Evolutionary conservation across 2,113 vertebrate genomes (phyloP).

Genomic region (Penelope pileata): DNA sequence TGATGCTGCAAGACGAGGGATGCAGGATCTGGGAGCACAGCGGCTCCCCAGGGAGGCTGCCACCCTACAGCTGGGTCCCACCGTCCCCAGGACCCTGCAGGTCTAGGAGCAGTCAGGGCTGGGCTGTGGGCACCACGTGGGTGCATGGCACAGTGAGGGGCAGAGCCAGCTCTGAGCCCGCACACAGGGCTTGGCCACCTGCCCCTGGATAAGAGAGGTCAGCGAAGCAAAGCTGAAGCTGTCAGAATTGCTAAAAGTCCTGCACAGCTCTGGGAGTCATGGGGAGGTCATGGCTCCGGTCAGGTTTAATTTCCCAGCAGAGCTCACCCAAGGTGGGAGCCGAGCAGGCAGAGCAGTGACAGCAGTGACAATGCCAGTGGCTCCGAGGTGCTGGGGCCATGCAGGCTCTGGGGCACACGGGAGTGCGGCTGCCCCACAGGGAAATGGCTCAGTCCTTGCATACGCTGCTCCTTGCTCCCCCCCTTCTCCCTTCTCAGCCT

Average conservation of each 20-base stretch:
- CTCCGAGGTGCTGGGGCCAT: not conserved
- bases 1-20: not conserved
- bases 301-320: not conserved
- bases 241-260: not conserved
- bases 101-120: not conserved
- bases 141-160: not conserved
- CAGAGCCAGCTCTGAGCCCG: not conserved
- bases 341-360: not conserved
- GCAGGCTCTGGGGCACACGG: fast-evolving
- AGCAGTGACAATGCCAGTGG: not conserved
- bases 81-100: not conserved
- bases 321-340: not conserved
- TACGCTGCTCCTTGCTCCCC: not conserved
- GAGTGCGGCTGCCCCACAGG: not conserved
- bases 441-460: not conserved
- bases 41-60: not conserved
- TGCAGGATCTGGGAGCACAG: not conserved
- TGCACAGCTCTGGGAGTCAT: fast-evolving
- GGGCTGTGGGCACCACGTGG: not conserved
- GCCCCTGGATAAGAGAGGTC: not conserved
- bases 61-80: not conserved
- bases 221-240: not conserved
- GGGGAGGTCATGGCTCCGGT: not conserved
- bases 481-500: not conserved
- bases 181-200: not conserved